Percentiles rank a stretch among this genome's conserved stretches.
These are phyloP conservation scores for Cyrtorhinus lividipennis DNA, from an alignment of 1,140 invertebrate species.

Conservation along the genomic window DNA sequence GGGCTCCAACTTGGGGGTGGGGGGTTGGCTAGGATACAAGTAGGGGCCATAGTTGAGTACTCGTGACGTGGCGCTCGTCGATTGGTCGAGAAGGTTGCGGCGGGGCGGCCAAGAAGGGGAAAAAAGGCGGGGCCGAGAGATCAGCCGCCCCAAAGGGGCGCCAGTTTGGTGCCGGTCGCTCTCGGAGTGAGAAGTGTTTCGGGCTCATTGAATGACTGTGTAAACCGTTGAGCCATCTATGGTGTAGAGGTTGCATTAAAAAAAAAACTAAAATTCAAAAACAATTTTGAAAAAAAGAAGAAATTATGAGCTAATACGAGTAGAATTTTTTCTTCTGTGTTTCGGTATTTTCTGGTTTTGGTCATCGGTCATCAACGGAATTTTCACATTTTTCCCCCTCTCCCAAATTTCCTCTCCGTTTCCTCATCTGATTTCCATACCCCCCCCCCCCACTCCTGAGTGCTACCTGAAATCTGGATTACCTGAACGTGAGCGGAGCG, in stretches of 20 bases:
- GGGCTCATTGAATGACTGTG: too few relatives aligned
- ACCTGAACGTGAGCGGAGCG: slow-evolving; percentile 22
- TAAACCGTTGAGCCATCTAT: too few relatives aligned
- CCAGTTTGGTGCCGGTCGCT: slow-evolving; percentile 4
- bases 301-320: too few relatives aligned
- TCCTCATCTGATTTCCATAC: neutral
- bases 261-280: neutral
- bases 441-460: neutral
- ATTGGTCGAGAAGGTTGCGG: neutral
- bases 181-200: slow-evolving; percentile 7
- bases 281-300: too few relatives aligned
- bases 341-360: too few relatives aligned
- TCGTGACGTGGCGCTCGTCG: slow-evolving; percentile 1
- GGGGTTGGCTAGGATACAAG: neutral
- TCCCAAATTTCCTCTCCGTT: neutral
- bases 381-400: neutral
- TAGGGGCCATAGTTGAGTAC: slow-evolving; percentile 7
- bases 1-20: too few relatives aligned
- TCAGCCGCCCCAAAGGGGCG: neutral
- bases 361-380: too few relatives aligned
- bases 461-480: slow-evolving; percentile 18
- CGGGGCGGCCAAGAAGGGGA: slow-evolving; percentile 1
- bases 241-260: neutral
- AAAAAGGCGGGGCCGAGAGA: neutral
- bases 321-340: too few relatives aligned